A percentile compares a stretch with the other conserved stretches of the same genome.
Conservation (phyloP, 2,888 invertebrate genomes). For the Melanotus villosus region DNA sequence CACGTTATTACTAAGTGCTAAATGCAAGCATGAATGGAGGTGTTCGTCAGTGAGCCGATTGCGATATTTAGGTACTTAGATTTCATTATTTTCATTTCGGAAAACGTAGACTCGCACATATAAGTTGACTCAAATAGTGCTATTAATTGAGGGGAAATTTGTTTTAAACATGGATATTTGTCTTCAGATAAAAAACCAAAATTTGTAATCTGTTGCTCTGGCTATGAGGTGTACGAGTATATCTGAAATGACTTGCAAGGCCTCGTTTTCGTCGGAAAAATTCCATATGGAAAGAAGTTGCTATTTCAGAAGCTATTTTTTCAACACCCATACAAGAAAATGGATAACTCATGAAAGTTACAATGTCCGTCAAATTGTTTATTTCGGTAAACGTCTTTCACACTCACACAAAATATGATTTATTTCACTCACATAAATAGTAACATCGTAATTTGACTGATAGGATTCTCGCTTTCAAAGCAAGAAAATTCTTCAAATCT, state of each 20-base stretch:
- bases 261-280: too few relatives aligned
- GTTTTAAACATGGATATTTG: too few relatives aligned
- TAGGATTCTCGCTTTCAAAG: conserved; percentile 19
- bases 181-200: conserved; percentile 41
- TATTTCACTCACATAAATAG: background rate
- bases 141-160: conserved; percentile 25
- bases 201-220: conserved; percentile 24
- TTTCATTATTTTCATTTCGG: conserved; percentile 37
- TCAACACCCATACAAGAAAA: conserved; percentile 42
- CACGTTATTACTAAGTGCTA: too few relatives aligned
- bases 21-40: too few relatives aligned
- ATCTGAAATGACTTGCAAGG: conserved; percentile 41
- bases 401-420: conserved; percentile 40
- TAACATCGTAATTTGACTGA: too few relatives aligned
- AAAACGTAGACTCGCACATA: conserved; percentile 40
- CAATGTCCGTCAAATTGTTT: conserved; percentile 36
- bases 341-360: conserved; percentile 27
- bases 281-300: too few relatives aligned
- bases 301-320: conserved; percentile 42
- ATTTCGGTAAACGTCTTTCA: conserved; percentile 40
- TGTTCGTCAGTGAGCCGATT: too few relatives aligned
- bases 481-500: too few relatives aligned
- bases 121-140: conserved; percentile 39
- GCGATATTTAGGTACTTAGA: too few relatives aligned
- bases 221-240: conserved; percentile 44